Percentiles rank a stretch among this genome's conserved stretches.
Conservation (phyloP, 2,113 vertebrate species). For the Lynx canadensis region DNA sequence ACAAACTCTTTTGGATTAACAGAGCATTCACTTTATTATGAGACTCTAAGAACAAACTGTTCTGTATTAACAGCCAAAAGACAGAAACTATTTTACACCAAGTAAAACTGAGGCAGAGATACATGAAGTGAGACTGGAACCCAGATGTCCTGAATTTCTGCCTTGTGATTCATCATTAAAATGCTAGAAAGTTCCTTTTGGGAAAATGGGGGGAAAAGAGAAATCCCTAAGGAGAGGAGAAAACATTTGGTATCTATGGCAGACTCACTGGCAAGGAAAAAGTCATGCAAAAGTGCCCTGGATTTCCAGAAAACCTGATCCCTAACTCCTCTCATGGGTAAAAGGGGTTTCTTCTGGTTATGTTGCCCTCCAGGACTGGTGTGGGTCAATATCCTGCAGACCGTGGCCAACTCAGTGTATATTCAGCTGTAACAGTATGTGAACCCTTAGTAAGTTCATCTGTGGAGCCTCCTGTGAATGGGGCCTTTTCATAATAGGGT, state of each 20-base stretch:
- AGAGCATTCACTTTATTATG: background rate
- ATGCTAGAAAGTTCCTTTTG: background rate
- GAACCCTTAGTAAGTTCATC: background rate
- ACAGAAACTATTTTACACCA: background rate
- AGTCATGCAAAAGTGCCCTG: background rate
- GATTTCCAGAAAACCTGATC: background rate
- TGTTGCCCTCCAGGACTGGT: background rate
- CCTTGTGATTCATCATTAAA: background rate
- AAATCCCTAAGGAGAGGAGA: background rate
- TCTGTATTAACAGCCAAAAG: background rate
- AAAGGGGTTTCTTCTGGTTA: background rate
- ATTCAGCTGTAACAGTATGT: background rate
- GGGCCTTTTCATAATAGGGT: background rate
- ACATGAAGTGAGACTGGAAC: background rate
- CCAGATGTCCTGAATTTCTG: background rate
- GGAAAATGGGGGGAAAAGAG: background rate
- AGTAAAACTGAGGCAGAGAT: background rate
- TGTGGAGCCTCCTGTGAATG: background rate
- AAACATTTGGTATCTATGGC: background rate
- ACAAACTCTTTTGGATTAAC: background rate
- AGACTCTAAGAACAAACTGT: background rate
- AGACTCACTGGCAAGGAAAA: background rate
- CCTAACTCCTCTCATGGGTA: background rate
- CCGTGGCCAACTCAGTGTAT: background rate
- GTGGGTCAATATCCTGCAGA: background rate